phyloP scores from a whole-genome alignment of 1,140 invertebrate species.

The Rhysida immarginata region DNA sequence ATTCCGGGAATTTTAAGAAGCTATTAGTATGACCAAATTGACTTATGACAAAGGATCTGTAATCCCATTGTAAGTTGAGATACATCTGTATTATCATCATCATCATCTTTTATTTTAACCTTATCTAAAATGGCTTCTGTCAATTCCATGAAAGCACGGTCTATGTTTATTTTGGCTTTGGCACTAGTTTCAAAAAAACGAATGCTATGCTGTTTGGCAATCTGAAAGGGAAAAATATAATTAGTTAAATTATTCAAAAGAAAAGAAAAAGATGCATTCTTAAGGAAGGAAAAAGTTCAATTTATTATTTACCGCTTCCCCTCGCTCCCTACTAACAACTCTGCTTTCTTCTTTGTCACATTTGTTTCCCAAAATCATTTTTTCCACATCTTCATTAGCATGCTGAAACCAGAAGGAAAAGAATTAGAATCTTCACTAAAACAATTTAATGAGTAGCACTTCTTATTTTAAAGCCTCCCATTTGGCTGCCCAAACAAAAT shows the following conservation, averaged over 20 bases:
- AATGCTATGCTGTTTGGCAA: conserved; percentile 93
- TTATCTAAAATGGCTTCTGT: conserved; percentile 91
- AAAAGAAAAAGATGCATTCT: neutral
- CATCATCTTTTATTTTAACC: conserved; percentile 13
- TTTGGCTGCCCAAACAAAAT: too few relatives aligned
- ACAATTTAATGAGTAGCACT: conserved; percentile 9
- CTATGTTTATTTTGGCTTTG: conserved; percentile 95
- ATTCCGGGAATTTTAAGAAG: too few relatives aligned
- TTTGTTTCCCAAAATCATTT: conserved; percentile 99
- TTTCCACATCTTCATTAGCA: conserved; percentile 98
- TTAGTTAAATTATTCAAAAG: neutral
- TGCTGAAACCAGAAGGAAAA: conserved; percentile 46
- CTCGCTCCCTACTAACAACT: conserved; percentile 74
- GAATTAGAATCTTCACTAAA: conserved; percentile 1
- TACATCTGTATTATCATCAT: too few relatives aligned
- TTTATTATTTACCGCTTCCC: conserved; percentile 49
- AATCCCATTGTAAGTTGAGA: too few relatives aligned
- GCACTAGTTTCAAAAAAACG: conserved; percentile 98
- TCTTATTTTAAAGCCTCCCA: too few relatives aligned
- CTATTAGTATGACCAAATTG: too few relatives aligned
- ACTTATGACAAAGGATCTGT: too few relatives aligned
- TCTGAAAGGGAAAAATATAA: conserved; percentile 39
- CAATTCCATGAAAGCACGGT: conserved; percentile 89
- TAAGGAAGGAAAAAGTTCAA: neutral
- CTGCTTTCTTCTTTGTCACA: conserved; percentile 98